A percentile compares a stretch with the other conserved stretches of the same genome.
Evolutionary conservation across 2,888 invertebrate species (phyloP).

Genomic region (Plagodis dolabraria): DNA sequence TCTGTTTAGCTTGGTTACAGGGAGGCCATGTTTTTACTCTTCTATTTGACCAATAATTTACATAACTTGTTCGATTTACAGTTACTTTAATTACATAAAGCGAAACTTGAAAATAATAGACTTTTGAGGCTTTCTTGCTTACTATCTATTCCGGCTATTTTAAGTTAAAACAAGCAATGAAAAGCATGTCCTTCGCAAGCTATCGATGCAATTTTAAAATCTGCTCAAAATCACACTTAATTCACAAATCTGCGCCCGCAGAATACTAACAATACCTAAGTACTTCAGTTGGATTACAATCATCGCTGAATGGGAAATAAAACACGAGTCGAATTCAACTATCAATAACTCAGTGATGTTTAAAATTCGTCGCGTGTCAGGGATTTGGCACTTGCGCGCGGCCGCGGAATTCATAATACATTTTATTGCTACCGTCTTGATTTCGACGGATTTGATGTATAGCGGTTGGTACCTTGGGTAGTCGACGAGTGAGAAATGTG

Average conservation of each 20-base stretch:
- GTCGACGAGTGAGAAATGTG: conserved; percentile 13
- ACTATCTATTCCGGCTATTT: neutral
- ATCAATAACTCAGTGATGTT: conserved; percentile 70
- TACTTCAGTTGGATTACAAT: conserved; percentile 15
- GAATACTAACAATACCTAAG: too few relatives aligned
- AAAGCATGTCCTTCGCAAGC: too few relatives aligned
- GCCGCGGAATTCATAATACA: conserved; percentile 70
- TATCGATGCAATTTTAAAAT: too few relatives aligned
- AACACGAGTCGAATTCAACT: conserved; percentile 61
- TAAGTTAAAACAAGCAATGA: too few relatives aligned
- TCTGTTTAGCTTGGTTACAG: neutral
- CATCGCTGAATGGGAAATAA: conserved; percentile 57
- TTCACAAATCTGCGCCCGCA: too few relatives aligned
- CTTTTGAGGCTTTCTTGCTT: neutral
- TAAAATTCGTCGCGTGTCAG: conserved; percentile 73
- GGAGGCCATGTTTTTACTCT: neutral
- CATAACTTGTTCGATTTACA: too few relatives aligned
- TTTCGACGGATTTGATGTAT: conserved; percentile 53
- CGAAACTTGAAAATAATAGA: too few relatives aligned
- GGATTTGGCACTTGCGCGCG: conserved; percentile 74
- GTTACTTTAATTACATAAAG: too few relatives aligned
- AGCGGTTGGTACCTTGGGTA: conserved; percentile 23
- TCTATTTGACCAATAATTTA: too few relatives aligned
- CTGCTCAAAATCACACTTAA: too few relatives aligned
- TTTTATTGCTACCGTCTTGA: conserved; percentile 61